phyloP scores from a whole-genome alignment of 2,113 vertebrate species.

The Otus sunia region DNA sequence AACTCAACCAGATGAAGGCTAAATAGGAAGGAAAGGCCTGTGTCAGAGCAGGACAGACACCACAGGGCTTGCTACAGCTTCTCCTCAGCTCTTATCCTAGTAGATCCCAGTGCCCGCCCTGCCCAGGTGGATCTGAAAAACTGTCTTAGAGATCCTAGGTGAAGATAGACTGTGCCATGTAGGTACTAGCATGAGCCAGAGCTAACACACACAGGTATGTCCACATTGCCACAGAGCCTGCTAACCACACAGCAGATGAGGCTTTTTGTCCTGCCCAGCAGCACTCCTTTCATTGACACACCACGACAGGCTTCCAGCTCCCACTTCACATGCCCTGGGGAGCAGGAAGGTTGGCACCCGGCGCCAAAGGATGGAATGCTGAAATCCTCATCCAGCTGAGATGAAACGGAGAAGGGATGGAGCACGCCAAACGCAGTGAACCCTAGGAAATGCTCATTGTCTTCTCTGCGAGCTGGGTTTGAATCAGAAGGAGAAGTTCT shows the following conservation, averaged over 20 bases:
- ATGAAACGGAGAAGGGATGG: not conserved
- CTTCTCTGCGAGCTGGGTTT: not conserved
- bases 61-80: not conserved
- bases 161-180: not conserved
- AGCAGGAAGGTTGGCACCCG: not conserved
- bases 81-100: not conserved
- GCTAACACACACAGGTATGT: not conserved
- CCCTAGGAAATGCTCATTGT: conserved; percentile 13
- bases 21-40: not conserved
- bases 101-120: not conserved
- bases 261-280: not conserved
- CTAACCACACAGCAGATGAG: accelerated
- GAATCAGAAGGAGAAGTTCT: not conserved
- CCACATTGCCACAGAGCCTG: not conserved
- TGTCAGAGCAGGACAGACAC: not conserved
- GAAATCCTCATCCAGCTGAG: not conserved
- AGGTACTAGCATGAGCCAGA: not conserved
- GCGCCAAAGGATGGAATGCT: not conserved
- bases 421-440: not conserved
- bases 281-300: not conserved
- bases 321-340: not conserved
- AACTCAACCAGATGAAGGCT: not conserved
- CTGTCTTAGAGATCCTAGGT: not conserved
- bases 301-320: not conserved
- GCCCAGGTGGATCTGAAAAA: not conserved